Evolutionary conservation across 2,113 vertebrate genomes (phyloP).

Genomic region (Nothoprocta perdicaria): DNA sequence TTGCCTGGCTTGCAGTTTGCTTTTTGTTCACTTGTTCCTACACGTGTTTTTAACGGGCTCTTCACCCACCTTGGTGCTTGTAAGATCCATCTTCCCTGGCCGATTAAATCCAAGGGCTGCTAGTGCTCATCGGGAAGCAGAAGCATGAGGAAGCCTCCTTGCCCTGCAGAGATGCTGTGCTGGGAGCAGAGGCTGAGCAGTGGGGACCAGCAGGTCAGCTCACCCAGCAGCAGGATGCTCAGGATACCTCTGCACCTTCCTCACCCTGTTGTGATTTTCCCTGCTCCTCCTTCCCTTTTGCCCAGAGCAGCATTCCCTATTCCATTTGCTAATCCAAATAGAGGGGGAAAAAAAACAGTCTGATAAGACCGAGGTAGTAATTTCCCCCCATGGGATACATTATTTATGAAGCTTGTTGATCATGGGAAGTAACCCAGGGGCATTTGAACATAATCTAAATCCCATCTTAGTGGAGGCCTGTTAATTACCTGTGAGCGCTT

Average conservation of each 20-base stretch:
- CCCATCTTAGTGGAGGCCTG: neutral
- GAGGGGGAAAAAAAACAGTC: constrained; percentile 8
- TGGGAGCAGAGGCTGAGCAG: no score
- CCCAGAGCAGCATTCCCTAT: neutral
- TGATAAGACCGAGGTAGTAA: neutral
- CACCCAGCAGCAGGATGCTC: neutral
- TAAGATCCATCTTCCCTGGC: neutral
- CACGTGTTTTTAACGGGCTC: neutral
- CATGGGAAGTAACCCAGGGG: constrained; percentile 57
- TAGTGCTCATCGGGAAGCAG: neutral
- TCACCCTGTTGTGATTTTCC: neutral
- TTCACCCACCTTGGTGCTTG: no score
- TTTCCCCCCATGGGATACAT: neutral
- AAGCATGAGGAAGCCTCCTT: neutral
- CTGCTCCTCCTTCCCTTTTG: neutral
- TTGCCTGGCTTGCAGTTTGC: accelerated
- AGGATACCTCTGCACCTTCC: no score
- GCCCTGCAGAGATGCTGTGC: neutral
- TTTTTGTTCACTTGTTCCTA: neutral
- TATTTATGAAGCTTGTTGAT: constrained; percentile 56
- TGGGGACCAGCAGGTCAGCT: neutral
- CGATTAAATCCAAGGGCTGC: neutral
- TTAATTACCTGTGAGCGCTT: constrained; percentile 38
- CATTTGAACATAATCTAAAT: neutral
- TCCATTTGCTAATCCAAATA: neutral